A percentile compares a stretch with the other conserved stretches of the same genome.
phyloP scores from a whole-genome alignment of 2,797 vertebrate genomes.

The Enteromius mattozi region DNA sequence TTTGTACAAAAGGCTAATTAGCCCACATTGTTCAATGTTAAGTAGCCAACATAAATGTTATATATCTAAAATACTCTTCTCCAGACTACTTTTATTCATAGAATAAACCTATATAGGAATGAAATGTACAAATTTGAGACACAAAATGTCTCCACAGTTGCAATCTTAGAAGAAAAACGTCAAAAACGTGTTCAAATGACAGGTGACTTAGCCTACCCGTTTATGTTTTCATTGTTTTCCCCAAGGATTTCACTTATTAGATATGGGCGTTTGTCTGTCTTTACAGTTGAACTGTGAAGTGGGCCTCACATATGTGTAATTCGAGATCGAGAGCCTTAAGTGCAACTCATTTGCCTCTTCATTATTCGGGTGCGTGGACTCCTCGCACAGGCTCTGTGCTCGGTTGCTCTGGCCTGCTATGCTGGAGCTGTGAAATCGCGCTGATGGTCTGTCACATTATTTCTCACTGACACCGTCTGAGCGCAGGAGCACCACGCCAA shows the following conservation, averaged over 20 bases:
- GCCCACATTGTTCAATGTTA: not conserved
- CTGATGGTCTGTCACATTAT: conserved; percentile 82
- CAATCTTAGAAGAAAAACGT: not conserved
- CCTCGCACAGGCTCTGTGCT: conserved; percentile 51
- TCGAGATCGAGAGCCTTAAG: not conserved
- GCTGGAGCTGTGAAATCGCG: conserved; percentile 67
- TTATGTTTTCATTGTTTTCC: not conserved
- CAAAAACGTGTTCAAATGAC: no score
- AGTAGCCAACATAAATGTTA: not conserved
- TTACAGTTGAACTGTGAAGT: not conserved
- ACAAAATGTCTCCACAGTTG: not conserved
- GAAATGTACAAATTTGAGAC: not conserved
- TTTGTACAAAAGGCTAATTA: not conserved
- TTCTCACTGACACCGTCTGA: conserved; percentile 80
- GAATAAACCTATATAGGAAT: not conserved
- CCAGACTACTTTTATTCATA: not conserved
- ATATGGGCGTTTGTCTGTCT: not conserved
- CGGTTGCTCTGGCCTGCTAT: conserved; percentile 65
- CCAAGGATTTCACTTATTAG: not conserved
- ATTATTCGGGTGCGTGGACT: not conserved
- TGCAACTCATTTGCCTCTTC: not conserved
- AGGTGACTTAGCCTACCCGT: not conserved
- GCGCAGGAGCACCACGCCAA: conserved; percentile 62
- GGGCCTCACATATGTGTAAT: not conserved
- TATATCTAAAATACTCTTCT: not conserved